Evolutionary conservation across 2,113 vertebrate genomes (phyloP).

Genomic region (Scolopax mira): DNA sequence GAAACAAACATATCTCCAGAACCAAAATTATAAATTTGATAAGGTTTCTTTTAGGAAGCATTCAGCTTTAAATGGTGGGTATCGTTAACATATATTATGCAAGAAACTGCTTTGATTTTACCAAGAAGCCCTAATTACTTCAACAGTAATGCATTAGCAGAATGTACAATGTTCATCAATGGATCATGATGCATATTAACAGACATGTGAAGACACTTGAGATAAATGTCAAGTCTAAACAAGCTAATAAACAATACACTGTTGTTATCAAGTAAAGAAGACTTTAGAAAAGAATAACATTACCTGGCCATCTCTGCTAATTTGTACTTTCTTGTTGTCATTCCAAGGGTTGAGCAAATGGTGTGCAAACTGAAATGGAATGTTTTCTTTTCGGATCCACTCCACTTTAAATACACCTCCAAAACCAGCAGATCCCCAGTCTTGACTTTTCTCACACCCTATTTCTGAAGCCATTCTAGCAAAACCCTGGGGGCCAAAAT

Average conservation of each 20-base stretch:
- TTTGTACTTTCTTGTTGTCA: slow-evolving; percentile 90
- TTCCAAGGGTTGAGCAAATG: slow-evolving; percentile 93
- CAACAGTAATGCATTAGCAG: not conserved
- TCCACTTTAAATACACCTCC: slow-evolving; percentile 90
- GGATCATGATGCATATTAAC: not conserved
- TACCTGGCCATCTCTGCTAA: slow-evolving; percentile 96
- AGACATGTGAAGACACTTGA: rapidly evolving
- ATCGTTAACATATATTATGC: not conserved
- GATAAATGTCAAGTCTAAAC: not conserved
- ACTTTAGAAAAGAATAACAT: not conserved
- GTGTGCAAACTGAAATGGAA: slow-evolving; percentile 85
- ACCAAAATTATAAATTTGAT: not conserved
- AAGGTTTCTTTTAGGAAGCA: not conserved
- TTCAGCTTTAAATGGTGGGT: not conserved
- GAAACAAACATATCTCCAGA: not conserved
- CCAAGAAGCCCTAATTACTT: not conserved
- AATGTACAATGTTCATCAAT: not conserved
- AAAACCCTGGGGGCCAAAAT: slow-evolving; percentile 81
- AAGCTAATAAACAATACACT: not conserved
- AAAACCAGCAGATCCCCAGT: slow-evolving; percentile 85
- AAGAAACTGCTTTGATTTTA: not conserved
- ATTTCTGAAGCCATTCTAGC: slow-evolving; percentile 87
- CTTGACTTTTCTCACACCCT: slow-evolving; percentile 82
- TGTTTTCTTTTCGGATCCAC: slow-evolving; percentile 88
- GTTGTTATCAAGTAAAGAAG: not conserved